Evolutionary conservation across 2,113 vertebrate genomes (phyloP).

Genomic region (Dicentrarchus labrax): DNA sequence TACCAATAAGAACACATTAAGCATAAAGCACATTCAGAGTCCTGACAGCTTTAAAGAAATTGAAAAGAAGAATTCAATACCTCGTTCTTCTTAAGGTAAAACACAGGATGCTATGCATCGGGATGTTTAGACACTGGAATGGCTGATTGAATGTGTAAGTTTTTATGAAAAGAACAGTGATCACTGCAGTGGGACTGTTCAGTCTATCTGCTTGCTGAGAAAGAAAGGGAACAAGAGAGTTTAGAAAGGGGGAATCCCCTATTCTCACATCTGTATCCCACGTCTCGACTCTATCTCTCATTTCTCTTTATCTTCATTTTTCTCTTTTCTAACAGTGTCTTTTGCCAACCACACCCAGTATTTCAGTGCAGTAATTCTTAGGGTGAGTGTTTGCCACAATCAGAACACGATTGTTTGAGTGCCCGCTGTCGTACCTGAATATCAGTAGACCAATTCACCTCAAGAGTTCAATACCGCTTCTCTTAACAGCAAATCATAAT

Average conservation of each 20-base stretch:
- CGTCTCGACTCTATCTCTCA: not conserved
- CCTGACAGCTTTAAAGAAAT: not conserved
- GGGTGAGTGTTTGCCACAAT: conserved; percentile 43
- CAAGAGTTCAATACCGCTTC: conserved; percentile 31
- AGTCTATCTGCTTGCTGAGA: not conserved
- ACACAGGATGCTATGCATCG: not conserved
- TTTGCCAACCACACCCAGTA: conserved; percentile 53
- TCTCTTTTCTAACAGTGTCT: conserved; percentile 25
- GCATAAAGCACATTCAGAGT: not conserved
- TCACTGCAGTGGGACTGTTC: not conserved
- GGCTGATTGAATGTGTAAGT: not conserved
- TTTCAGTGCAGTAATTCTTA: conserved; percentile 31
- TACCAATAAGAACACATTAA: not conserved
- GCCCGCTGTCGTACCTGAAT: conserved; percentile 16
- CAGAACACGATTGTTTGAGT: conserved; percentile 52
- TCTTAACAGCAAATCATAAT: conserved; percentile 61
- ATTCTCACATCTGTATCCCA: not conserved
- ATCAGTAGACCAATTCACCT: conserved; percentile 38
- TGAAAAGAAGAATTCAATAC: not conserved
- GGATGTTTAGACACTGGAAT: not conserved
- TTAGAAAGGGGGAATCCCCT: conserved; percentile 9
- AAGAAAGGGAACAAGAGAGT: not conserved
- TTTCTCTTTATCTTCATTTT: conserved; percentile 27
- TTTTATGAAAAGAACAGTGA: not conserved
- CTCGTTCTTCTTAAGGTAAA: conserved; percentile 18